phyloP scores from a whole-genome alignment of 2,888 invertebrate genomes.

The Octodonta nipae region DNA sequence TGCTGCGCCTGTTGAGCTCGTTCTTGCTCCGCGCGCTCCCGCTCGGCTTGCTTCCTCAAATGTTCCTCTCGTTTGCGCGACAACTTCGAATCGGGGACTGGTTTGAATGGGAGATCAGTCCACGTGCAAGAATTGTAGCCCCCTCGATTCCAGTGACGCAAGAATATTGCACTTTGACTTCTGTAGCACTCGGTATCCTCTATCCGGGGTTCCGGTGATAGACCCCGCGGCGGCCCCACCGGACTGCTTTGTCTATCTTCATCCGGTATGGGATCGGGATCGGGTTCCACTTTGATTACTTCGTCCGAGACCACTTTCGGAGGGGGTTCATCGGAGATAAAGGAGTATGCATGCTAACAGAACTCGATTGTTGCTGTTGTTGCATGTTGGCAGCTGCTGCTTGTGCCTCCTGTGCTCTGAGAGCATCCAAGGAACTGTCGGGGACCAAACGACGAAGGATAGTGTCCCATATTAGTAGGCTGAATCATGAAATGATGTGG shows the following conservation, averaged over 20 bases:
- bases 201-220: constrained; percentile 84
- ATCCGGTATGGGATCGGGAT: constrained; percentile 44
- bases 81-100: constrained; percentile 86
- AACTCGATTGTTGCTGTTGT: constrained; percentile 19
- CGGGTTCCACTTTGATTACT: constrained; percentile 46
- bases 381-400: constrained; percentile 41
- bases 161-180: constrained; percentile 89
- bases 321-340: constrained; percentile 37
- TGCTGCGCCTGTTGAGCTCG: constrained; percentile 34
- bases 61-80: constrained; percentile 85
- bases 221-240: constrained; percentile 60
- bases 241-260: constrained; percentile 78
- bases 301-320: constrained; percentile 21
- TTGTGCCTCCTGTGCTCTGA: constrained; percentile 63
- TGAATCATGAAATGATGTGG: constrained; percentile 51
- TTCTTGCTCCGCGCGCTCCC: constrained; percentile 70
- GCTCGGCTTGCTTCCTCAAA: constrained; percentile 75
- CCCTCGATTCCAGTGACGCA: constrained; percentile 89
- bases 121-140: constrained; percentile 91
- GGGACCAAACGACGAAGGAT: constrained; percentile 35
- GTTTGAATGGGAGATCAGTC: constrained; percentile 90
- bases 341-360: constrained; percentile 38
- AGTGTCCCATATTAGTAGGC: constrained; percentile 51
- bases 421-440: constrained; percentile 54
- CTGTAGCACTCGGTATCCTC: constrained; percentile 91